Base-by-base conservation (phyloP, 1,140 invertebrate genomes). In the Phortica variegata region DNA sequence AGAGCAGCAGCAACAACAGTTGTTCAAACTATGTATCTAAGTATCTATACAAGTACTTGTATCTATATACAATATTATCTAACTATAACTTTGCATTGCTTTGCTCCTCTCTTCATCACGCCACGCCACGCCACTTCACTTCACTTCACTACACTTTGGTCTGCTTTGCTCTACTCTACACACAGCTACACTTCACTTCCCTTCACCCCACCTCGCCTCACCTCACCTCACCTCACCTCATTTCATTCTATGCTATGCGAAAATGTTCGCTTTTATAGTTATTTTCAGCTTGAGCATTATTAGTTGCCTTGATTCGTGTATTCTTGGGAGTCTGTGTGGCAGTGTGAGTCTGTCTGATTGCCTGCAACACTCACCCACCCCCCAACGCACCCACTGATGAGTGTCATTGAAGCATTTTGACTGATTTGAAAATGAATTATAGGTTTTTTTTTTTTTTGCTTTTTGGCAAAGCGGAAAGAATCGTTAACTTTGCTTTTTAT, bases 111-210 rank as follows among this genome's bases (percentile, higher is more conserved):
- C 6, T 7, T 29, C 6, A 6, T 12, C 6, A 6, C 26, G 26
- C 26, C 26, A 29, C 26, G n/a, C n/a, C n/a, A n/a, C n/a, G n/a
- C n/a, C n/a, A n/a, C n/a, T n/a, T n/a, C n/a, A n/a, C n/a, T n/a
- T n/a, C 26, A 7, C 26, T 29, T 12, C 12, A 12, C 26, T 29
- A 12, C 26, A 7, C 26, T 7, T 29, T 12, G 10, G 32, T 29
- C 12, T 13, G 31, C 4, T 34, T 15, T 10, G 39, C 21, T 17
- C 26, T 49, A 49, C 41, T 54, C 41, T 49, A n/a, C n/a, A n/a
- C 29, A 8, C 33, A 34, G 33, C 33, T 34, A 34, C 7, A n/a
- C n/a, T n/a, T n/a, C n/a, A n/a, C n/a, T n/a, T n/a, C n/a, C n/a
- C n/a, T n/a, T n/a, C n/a, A n/a, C n/a, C n/a, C n/a, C n/a, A n/a